Evolutionary conservation across 2,888 invertebrate genomes (phyloP).

Genomic region (Phaonia tiefii): DNA sequence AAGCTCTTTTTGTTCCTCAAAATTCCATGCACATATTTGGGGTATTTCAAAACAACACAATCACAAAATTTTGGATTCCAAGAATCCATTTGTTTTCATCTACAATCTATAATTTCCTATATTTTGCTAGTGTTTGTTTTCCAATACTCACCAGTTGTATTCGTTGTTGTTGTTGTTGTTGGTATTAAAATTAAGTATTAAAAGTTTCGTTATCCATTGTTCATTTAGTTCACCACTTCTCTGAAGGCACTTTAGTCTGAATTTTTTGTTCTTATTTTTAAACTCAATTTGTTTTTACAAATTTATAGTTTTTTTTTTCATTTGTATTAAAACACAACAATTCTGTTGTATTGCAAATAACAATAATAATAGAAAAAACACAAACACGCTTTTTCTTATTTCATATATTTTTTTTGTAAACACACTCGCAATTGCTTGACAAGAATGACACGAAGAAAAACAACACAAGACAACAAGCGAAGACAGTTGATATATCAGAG

Average conservation of each 20-base stretch:
- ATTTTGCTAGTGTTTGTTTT: not conserved
- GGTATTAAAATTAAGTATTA: not conserved
- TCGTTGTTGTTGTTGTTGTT: too few species aligned
- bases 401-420: conserved; percentile 20
- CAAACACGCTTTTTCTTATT: too few species aligned
- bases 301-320: conserved; percentile 1
- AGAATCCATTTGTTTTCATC: not conserved
- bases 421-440: conserved; percentile 46
- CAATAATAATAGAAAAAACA: conserved; percentile 1
- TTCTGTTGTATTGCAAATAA: conserved; percentile 11
- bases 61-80: conserved; percentile 13
- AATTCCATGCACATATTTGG: too few species aligned
- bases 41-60: not conserved
- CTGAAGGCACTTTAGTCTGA: not conserved
- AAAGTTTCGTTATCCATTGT: not conserved
- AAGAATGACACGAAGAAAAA: conserved; percentile 50
- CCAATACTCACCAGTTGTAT: conserved; percentile 1
- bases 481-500: not conserved
- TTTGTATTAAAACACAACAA: conserved; percentile 5
- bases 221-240: not conserved
- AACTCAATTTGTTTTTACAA: conserved; percentile 37
- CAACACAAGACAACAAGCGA: conserved; percentile 6
- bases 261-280: not conserved
- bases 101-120: not conserved
- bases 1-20: too few species aligned